Evolutionary conservation across 2,888 invertebrate genomes (phyloP).

Genomic region (Disparrhopalites patrizii): DNA sequence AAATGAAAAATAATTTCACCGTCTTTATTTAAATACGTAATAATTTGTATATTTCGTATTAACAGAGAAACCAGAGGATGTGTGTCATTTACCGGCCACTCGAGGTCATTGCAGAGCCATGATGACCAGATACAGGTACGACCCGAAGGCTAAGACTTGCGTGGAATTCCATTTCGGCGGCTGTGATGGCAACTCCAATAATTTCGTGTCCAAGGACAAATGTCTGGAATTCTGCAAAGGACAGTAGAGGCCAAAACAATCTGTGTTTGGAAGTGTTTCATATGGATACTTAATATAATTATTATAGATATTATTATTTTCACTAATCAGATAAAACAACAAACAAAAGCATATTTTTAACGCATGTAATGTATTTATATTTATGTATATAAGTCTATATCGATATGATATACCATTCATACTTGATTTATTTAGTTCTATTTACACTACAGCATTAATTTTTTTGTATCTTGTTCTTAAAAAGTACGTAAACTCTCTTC

Average conservation of each 20-base stretch:
- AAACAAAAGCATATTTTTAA: background rate
- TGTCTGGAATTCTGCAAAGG: constrained; percentile 57
- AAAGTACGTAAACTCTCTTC: no score
- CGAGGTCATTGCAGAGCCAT: constrained; percentile 48
- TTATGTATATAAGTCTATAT: no score
- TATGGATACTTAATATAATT: background rate
- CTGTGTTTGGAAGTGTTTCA: background rate
- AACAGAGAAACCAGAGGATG: constrained; percentile 42
- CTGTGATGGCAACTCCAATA: constrained; percentile 59
- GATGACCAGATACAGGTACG: constrained; percentile 54
- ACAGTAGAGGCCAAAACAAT: constrained; percentile 31
- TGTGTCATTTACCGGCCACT: constrained; percentile 42
- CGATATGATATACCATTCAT: no score
- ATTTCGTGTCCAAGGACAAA: constrained; percentile 55
- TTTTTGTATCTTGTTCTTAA: no score
- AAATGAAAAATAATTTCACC: no score
- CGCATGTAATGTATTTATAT: background rate
- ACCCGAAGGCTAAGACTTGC: constrained; percentile 54
- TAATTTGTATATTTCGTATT: background rate
- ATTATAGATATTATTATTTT: no score
- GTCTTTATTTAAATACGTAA: no score
- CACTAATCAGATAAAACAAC: no score
- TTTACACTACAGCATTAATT: no score
- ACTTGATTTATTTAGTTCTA: no score
- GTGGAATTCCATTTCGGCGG: constrained; percentile 58